Evolutionary conservation across 2,113 vertebrate species (phyloP).

Genomic region (Daphoenositta chrysoptera): DNA sequence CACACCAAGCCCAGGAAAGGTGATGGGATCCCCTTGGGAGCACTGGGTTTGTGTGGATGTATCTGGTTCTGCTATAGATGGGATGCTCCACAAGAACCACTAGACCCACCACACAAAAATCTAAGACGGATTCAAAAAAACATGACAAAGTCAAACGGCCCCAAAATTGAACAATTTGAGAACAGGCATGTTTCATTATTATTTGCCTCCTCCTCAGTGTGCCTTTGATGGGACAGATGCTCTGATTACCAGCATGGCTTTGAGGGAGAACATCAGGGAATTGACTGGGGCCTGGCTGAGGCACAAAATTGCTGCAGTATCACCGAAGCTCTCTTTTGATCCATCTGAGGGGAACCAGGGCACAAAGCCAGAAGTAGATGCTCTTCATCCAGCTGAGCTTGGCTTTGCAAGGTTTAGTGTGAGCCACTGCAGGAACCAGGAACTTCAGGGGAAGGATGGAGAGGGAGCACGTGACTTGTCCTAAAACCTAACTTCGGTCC

Average conservation of each 20-base stretch:
- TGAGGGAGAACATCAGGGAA: not conserved
- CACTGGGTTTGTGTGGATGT: not conserved
- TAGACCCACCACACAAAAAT: not conserved
- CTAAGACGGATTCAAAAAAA: not conserved
- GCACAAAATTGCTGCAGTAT: not conserved
- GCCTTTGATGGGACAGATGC: not conserved
- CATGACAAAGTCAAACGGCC: not conserved
- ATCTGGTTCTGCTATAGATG: not conserved
- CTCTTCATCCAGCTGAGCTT: rapidly evolving
- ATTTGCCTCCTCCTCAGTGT: not conserved
- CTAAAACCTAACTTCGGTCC: not conserved
- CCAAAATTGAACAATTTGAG: not conserved
- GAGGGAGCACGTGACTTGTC: not conserved
- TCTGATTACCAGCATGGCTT: not conserved
- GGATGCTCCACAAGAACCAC: not conserved
- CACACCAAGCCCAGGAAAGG: not conserved
- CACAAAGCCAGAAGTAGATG: not conserved
- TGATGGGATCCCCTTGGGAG: not conserved
- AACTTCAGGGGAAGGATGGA: not conserved
- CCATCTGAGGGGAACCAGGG: not conserved
- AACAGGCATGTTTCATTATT: not conserved
- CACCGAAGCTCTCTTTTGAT: not conserved
- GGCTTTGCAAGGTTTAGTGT: not conserved
- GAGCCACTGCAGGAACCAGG: not conserved
- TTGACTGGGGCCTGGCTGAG: not conserved